Base-by-base conservation (phyloP, 2,113 vertebrate species). In the Cepphus grylle region DNA sequence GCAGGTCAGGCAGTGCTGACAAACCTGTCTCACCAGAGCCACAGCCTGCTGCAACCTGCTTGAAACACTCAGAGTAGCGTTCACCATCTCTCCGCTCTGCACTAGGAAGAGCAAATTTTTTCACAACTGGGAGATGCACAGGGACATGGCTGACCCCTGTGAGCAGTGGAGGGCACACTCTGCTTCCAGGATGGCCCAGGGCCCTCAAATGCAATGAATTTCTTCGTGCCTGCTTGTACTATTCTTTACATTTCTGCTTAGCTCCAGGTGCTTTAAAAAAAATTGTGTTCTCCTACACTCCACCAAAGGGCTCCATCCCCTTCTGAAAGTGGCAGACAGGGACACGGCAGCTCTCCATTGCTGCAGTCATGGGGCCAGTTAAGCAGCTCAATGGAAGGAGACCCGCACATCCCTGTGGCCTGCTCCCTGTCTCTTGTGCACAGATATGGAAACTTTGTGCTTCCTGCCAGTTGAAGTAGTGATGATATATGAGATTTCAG, bases 41-140 rank as follows among this genome's bases (percentile, higher is more conserved):
- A 7, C 72, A 86, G 63, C 96, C 72, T 94, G 90, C 86, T 94
- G 86, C 56, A 92, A 27, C 95, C 63, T 93, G 96, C 81, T 95
- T 2, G 1, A 22, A 61, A 42, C 43, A 12, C 58, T 83, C 20
- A 7, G 21, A 67, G 34, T 5, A 34, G 23, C 4, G 15, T 89
- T 92, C 34, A 8, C 65, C 26, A 17, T 47, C 53, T 66, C 82
- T 70, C 15, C 0, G 0, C 50, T 76, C 25, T 0, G 0, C 14
- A 5, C 19, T 8, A 45, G 42, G 56, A 83, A 9, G 32, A 52
- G 38, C 49, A 38, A 1, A 6, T 17, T 34, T 50, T 81, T 91
- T 55, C 52, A 2, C 25, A 53, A 26, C 80, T 65, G 77, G 62
- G 88, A 84, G 55, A 10, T 78, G 25, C 50, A 13, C 0, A 0